Conservation (phyloP, 2,888 invertebrate genomes). For the Ophion costatus region DNA sequence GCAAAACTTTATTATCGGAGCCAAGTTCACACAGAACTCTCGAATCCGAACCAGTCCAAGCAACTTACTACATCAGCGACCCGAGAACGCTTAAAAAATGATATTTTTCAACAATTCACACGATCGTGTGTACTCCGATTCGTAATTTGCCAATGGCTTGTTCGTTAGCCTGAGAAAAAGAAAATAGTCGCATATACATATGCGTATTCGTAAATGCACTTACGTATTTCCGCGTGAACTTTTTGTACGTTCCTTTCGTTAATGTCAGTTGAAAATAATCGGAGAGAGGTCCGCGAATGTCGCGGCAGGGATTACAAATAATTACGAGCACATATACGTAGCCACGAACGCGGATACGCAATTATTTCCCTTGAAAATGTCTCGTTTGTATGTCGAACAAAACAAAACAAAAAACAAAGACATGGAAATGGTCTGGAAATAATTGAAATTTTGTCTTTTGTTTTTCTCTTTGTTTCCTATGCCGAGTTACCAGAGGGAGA, state of each 20-base stretch:
- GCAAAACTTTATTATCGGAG: slow-evolving; percentile 55
- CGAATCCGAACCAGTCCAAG: slow-evolving; percentile 67
- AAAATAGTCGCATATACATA: slow-evolving; percentile 8
- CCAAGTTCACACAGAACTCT: slow-evolving; percentile 39
- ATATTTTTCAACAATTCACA: not conserved
- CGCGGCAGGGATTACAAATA: slow-evolving; percentile 55
- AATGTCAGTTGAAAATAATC: slow-evolving; percentile 50
- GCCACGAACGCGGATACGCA: slow-evolving; percentile 43
- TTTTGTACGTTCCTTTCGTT: slow-evolving; percentile 35
- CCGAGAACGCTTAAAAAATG: not conserved
- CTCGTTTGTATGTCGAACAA: slow-evolving; percentile 14
- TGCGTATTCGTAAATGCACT: slow-evolving; percentile 1
- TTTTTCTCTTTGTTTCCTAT: slow-evolving; percentile 24
- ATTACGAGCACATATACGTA: slow-evolving; percentile 48
- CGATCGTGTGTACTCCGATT: slow-evolving; percentile 14
- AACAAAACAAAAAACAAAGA: not conserved
- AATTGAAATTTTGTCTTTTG: not conserved
- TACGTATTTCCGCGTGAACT: not conserved
- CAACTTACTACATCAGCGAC: slow-evolving; percentile 58
- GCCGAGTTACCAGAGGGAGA: slow-evolving; percentile 26
- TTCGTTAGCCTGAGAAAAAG: slow-evolving; percentile 42
- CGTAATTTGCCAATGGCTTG: slow-evolving; percentile 45
- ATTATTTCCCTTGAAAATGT: slow-evolving; percentile 23
- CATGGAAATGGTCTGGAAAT: not conserved
- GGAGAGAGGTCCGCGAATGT: not conserved